Base-by-base conservation (phyloP, 1,140 invertebrate genomes). In the Babylonia areolata region DNA sequence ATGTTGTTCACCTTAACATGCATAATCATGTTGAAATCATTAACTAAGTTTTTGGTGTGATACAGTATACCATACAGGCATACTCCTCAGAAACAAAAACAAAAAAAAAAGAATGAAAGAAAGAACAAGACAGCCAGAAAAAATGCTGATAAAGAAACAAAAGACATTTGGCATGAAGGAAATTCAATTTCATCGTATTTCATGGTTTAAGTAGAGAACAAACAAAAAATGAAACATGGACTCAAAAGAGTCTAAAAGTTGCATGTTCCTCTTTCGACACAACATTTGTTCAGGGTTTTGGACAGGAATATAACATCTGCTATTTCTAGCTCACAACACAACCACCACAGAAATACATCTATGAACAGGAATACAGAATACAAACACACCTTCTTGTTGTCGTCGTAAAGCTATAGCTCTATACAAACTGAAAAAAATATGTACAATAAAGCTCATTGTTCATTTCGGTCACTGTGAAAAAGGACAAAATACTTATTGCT, bases 221-320 rank as follows among this genome's bases (percentile, higher is more conserved):
- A 64, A 64, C 58, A 28, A 9, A 64, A 12, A 64, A 12, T 6
- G 28, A 23, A 64, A 51, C 46, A 5, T 2, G 37, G 75, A 77
- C 75, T 77, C 75, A 77, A 77, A 77, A 77, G 75, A 77, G 75
- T 40, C 75, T 77, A 77, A 77, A 40, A 77, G 58, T 64, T 64
- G 58, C 58, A 64, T 77, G 35, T 40, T 37, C 11, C 5, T 35
- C n/a, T 75, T n/a, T 17, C 33, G 12, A 73, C 71, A 73, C 71
- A 73, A 73, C 71, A 73, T 77, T 17, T 77, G 71, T 77, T 40
- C 35, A 35, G 33, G 75, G 75, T 40, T 40, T 40, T 77, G 75
- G 75, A 37, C 75, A 77, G 75, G 39, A 40, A 42, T 64, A n/a
- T 64, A 51, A 51, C 46, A 11, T 64, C 17, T 77, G 75, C 75